Conservation (phyloP, 2,888 invertebrate species). For the Pandemis cinnamomeana region DNA sequence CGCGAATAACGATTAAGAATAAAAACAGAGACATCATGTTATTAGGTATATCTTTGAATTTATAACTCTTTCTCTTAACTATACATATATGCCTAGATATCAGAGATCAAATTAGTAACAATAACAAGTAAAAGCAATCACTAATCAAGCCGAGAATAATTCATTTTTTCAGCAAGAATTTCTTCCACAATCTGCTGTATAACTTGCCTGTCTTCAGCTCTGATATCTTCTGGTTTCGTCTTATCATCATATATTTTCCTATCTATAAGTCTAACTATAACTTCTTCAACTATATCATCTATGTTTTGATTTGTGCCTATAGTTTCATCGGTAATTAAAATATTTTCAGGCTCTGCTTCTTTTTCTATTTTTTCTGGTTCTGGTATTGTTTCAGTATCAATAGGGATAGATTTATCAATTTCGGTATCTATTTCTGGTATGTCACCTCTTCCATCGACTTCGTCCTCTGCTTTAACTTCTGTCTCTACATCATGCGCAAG, state of each 20-base stretch:
- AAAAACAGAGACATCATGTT: not conserved
- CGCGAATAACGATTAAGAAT: not conserved
- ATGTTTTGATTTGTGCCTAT: conserved; percentile 68
- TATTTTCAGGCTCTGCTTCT: conserved; percentile 25
- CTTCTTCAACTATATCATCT: conserved; percentile 79
- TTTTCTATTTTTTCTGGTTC: conserved; percentile 44
- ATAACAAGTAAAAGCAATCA: conserved; percentile 5
- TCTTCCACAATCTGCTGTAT: conserved; percentile 81
- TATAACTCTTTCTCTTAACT: not conserved
- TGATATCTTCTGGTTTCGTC: conserved; percentile 79
- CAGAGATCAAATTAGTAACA: conserved; percentile 40
- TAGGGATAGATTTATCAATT: conserved; percentile 4
- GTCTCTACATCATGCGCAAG: conserved; percentile 60
- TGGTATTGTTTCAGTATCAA: conserved; percentile 27
- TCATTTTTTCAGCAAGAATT: conserved; percentile 73
- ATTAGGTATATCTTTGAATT: not conserved
- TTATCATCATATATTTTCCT: conserved; percentile 83
- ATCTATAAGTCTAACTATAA: conserved; percentile 74
- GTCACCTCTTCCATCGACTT: conserved; percentile 63
- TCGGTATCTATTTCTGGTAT: conserved; percentile 60
- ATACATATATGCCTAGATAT: conserved; percentile 10
- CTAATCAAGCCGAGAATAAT: conserved; percentile 61
- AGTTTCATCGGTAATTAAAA: conserved; percentile 42
- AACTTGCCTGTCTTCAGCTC: conserved; percentile 72
- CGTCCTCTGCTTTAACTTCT: conserved; percentile 48